Conservation (phyloP, 2,888 invertebrate species). For the Ametastegia equiseti region DNA sequence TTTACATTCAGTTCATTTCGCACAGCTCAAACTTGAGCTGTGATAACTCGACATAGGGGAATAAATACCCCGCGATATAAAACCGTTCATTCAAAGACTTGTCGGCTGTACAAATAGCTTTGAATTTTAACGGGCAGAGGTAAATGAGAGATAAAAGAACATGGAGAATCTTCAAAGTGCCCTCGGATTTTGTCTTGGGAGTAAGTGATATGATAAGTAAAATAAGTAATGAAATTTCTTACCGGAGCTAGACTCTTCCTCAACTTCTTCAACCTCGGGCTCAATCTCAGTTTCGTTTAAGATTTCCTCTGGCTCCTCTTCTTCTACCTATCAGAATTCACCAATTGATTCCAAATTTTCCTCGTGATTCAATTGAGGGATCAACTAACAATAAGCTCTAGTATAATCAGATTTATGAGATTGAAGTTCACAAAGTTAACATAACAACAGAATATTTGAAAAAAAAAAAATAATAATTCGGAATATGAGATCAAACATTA, state of each 20-base stretch:
- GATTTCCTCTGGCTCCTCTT: conserved; percentile 68
- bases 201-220: neutral
- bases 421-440: no score
- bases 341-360: no score
- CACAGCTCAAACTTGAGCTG: conserved; percentile 74
- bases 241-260: conserved; percentile 72
- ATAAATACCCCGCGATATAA: neutral
- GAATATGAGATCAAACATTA: no score
- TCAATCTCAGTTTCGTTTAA: conserved; percentile 66
- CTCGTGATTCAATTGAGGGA: no score
- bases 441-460: no score
- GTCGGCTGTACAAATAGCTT: neutral
- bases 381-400: no score
- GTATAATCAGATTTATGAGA: no score
- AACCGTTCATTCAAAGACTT: neutral
- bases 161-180: conserved; percentile 38
- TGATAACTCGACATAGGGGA: conserved; percentile 53
- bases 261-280: conserved; percentile 66
- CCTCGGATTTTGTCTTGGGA: neutral
- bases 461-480: no score
- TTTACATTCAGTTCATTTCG: conserved; percentile 21
- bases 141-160: neutral
- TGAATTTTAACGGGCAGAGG: neutral
- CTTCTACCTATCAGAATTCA: conserved; percentile 63
- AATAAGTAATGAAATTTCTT: conserved; percentile 51